phyloP scores from a whole-genome alignment of 2,113 vertebrate species.

The Orthonyx spaldingii region DNA sequence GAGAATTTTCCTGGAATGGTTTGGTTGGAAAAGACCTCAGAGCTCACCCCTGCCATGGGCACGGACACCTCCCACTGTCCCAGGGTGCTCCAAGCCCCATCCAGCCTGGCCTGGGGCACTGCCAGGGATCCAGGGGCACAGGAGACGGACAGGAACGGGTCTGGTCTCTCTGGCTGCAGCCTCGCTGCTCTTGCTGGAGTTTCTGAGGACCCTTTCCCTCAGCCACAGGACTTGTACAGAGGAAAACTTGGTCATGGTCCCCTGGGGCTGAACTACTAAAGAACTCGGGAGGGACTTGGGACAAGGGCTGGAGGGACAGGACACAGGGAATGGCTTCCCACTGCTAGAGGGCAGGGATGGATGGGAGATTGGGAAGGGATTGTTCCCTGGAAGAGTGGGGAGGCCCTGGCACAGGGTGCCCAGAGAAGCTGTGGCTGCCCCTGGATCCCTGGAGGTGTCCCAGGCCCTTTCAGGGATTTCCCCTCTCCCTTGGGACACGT shows the following conservation, averaged over 20 bases:
- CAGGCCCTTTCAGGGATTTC: background rate
- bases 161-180: background rate
- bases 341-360: background rate
- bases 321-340: background rate
- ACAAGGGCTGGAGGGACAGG: background rate
- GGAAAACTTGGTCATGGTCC: background rate
- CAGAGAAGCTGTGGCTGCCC: background rate
- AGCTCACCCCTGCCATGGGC: background rate
- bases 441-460: background rate
- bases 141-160: background rate
- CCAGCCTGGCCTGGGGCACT: background rate
- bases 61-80: background rate
- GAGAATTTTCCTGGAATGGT: accelerated
- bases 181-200: background rate
- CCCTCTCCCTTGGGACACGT: background rate
- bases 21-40: background rate
- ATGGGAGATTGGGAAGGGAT: background rate
- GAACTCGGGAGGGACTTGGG: background rate
- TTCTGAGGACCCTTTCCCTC: background rate
- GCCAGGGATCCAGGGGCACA: background rate
- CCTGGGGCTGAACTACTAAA: accelerated
- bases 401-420: background rate
- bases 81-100: background rate
- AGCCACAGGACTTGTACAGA: background rate
- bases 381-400: accelerated